A percentile compares a stretch with the other conserved stretches of the same genome.
Conservation (phyloP, 2,888 invertebrate species). For the Lasioglossum vierecki region DNA sequence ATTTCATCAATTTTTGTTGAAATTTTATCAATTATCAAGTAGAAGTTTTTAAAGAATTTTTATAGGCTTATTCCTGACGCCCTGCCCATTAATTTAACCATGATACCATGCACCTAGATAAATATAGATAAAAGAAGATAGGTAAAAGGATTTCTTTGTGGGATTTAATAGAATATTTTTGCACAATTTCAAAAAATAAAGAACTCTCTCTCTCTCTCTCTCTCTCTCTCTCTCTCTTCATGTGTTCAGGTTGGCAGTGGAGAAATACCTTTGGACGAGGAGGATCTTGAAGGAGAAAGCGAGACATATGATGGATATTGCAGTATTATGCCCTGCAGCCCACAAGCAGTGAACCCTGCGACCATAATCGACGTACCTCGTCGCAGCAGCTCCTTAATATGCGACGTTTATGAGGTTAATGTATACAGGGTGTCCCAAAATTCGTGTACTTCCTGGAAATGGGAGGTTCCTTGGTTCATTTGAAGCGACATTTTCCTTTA, state of each 20-base stretch:
- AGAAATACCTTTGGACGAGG: constrained; percentile 91
- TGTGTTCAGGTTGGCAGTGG: constrained; percentile 90
- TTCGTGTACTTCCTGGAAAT: too few relatives aligned
- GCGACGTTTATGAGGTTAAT: constrained; percentile 87
- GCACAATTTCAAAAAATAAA: background rate
- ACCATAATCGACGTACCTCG: constrained; percentile 76
- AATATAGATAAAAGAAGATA: too few relatives aligned
- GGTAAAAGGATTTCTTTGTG: background rate
- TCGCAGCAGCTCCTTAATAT: constrained; percentile 86
- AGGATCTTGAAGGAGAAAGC: constrained; percentile 88
- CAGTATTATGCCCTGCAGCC: constrained; percentile 73
- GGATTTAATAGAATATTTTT: background rate
- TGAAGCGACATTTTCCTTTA: too few relatives aligned
- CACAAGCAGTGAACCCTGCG: constrained; percentile 79
- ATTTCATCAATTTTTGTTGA: too few relatives aligned
- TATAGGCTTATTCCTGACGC: too few relatives aligned
- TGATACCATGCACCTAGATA: too few relatives aligned
- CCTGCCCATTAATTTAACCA: too few relatives aligned
- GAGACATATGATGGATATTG: constrained; percentile 73
- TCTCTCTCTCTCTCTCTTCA: background rate
- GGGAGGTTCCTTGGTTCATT: too few relatives aligned
- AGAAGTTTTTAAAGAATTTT: too few relatives aligned
- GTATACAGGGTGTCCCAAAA: too few relatives aligned
- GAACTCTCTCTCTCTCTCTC: background rate
- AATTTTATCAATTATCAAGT: too few relatives aligned